Evolutionary conservation across 2,113 vertebrate genomes (phyloP).

Genomic region (Mirza zaza): DNA sequence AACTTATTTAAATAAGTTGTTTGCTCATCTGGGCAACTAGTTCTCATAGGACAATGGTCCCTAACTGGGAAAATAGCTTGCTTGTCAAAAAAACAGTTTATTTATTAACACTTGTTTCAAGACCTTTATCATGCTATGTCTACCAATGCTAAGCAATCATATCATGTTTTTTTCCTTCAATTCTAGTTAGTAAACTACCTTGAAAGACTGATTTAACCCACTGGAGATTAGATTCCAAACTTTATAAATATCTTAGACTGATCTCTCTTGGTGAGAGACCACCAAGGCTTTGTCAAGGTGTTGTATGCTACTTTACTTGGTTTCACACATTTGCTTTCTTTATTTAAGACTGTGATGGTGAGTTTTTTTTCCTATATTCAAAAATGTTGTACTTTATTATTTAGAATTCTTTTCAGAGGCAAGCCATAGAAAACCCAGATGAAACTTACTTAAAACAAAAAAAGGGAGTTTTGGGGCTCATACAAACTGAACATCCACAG

Average conservation of each 20-base stretch:
- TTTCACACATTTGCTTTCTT: background rate
- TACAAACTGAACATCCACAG: background rate
- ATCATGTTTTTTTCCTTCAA: background rate
- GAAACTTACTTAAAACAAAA: background rate
- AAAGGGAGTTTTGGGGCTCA: background rate
- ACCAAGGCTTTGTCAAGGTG: background rate
- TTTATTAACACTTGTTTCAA: background rate
- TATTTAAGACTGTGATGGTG: background rate
- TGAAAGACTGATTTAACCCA: background rate
- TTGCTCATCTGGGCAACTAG: constrained; percentile 15
- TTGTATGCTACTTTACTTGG: background rate
- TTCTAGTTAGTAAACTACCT: background rate
- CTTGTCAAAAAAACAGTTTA: background rate
- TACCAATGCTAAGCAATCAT: background rate
- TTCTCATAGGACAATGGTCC: background rate
- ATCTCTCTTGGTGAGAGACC: background rate
- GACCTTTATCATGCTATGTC: background rate
- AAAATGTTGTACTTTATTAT: background rate
- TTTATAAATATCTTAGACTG: background rate
- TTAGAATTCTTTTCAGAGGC: background rate
- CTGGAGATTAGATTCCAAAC: background rate
- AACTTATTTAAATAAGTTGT: constrained; percentile 24
- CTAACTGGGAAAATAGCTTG: constrained; percentile 19
- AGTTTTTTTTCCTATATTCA: background rate
- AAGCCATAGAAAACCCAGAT: background rate